phyloP scores from a whole-genome alignment of 2,113 vertebrate genomes.

The Entosphenus tridentatus region DNA sequence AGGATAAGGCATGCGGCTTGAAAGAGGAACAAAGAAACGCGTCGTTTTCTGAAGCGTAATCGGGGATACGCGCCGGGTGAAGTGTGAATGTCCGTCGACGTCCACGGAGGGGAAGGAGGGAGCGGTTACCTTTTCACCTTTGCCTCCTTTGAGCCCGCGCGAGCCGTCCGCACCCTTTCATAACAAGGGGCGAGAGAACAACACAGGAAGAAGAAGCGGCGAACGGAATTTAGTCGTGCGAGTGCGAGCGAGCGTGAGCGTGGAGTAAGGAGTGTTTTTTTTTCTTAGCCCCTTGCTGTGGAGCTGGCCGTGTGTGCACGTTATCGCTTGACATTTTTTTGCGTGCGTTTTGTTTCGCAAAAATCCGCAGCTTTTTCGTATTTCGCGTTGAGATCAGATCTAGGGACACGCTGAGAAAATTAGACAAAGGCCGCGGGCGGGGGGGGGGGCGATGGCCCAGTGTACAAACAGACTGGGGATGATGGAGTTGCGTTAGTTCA shows the following conservation, averaged over 20 bases:
- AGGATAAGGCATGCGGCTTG: slow-evolving; percentile 6
- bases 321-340: too few species aligned
- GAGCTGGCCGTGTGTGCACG: not conserved
- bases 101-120: too few species aligned
- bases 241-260: not conserved
- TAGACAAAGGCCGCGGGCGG: too few species aligned
- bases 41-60: not conserved
- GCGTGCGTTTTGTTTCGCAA: too few species aligned
- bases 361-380: too few species aligned
- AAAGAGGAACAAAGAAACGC: not conserved
- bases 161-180: slow-evolving; percentile 51
- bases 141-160: slow-evolving; percentile 54
- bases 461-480: too few species aligned
- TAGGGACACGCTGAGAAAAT: too few species aligned
- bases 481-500: too few species aligned
- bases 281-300: not conserved
- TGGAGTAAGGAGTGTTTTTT: not conserved
- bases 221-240: not conserved
- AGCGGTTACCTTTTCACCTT: slow-evolving; percentile 52
- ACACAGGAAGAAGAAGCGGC: not conserved
- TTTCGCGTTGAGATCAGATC: too few species aligned
- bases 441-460: too few species aligned
- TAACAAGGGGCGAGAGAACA: slow-evolving; percentile 9
- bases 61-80: too few species aligned
- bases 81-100: too few species aligned